Base-by-base conservation (phyloP, 1,140 invertebrate genomes). In the Plodia interpunctella region DNA sequence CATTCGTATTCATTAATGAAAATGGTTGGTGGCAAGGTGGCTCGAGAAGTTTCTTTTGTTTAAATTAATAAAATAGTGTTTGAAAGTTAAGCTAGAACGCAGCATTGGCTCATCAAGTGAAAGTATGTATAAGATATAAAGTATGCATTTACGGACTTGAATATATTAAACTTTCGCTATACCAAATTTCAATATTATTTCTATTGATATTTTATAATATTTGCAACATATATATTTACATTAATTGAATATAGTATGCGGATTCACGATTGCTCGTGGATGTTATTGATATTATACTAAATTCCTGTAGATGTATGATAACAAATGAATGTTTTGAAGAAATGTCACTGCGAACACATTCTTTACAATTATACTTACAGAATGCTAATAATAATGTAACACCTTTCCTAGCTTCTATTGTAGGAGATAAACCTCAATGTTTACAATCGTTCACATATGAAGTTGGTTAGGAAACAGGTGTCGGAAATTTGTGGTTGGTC, bases 381-480 rank as follows among this genome's bases (percentile, higher is more conserved):
- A n/a, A 25, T 25, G 11, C 30, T 9, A 1, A 1, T 6, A 32
- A 32, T 4, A 1, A 32, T 11, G 10, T 6, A 10, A 32, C 10
- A 32, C 6, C 30, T 6, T 32, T 28, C 28, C 11, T 32, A 10
- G 3, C 30, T 32, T 9, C 11, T 8, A 28, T 32, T 32, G 30
- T 32, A 5, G 30, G 30, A 32, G 3, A 6, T 32, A 32, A 10
- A 32, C 6, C 30, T 32, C 30, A 9, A 32, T 32, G 30, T 32
- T 32, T 32, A 32, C 11, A 32, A 32, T 10, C 13, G 13, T 44
- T 2, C 9, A n/a, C 15, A n/a, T n/a, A 44, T 44, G 15, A 44
- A n/a, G 10, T 44, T 44, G 38, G 49, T 63, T 15, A 63, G 57
- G 57, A 64, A 60, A 49, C 62, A 60, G 58, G 49, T 64, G 62